Conservation (phyloP, 2,797 vertebrate species). For the Euphonia xanthogaster region DNA sequence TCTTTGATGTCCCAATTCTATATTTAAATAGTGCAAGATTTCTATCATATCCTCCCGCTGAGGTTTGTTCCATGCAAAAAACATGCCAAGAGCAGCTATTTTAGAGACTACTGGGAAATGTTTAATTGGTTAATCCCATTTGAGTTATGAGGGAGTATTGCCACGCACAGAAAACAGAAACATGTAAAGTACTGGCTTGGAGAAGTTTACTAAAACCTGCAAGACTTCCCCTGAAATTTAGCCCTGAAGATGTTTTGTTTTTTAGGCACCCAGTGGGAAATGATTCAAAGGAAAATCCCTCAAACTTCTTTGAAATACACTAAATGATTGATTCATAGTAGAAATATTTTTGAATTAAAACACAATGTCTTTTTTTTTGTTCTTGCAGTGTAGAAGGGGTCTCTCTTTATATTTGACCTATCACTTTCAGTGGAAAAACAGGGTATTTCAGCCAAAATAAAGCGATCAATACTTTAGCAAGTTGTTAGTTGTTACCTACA, state of each 20-base stretch:
- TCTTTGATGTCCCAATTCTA: conserved; percentile 99
- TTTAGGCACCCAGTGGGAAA: conserved; percentile 65
- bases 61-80: conserved; percentile 96
- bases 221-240: conserved; percentile 74
- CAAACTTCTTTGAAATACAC: conserved; percentile 71
- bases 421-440: background rate
- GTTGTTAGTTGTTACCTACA: background rate
- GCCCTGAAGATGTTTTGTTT: conserved; percentile 75
- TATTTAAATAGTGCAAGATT: conserved; percentile 98
- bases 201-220: conserved; percentile 80
- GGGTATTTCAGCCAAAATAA: background rate
- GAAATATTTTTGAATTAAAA: conserved; percentile 73
- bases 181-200: conserved; percentile 78
- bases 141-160: conserved; percentile 87
- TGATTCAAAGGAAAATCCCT: conserved; percentile 75
- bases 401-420: background rate
- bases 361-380: background rate
- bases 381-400: background rate
- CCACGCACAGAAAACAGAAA: conserved; percentile 81
- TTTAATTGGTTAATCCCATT: conserved; percentile 88
- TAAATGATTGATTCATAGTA: conserved; percentile 76
- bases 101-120: conserved; percentile 90
- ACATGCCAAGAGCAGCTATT: conserved; percentile 95
- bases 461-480: background rate
- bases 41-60: conserved; percentile 89